Evolutionary conservation across 2,797 vertebrate genomes (phyloP), one percentile per base, ranked within the genome.

Genomic region (Danionella dracula): DNA sequence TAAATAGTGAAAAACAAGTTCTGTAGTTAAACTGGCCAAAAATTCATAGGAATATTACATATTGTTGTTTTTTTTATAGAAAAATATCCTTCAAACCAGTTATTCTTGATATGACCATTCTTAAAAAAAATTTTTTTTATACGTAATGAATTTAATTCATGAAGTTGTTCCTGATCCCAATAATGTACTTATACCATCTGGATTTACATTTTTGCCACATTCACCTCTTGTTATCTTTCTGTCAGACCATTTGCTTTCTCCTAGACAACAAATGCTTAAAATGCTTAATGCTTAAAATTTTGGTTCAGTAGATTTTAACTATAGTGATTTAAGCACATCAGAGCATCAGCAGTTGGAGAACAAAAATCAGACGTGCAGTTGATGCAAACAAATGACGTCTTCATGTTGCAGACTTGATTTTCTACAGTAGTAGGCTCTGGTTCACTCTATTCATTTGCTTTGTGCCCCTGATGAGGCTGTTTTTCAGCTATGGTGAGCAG

Each of bases 331-430:
- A 9, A n/a, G 31, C 29, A 21, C 49, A 45, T 71, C 40, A 10
- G 32, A 19, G 2, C 12, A 12, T 66, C 40, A 48, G 27, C 15
- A 7, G 46, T n/a, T n/a, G n/a, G n/a, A n/a, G n/a, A n/a, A n/a
- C n/a, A n/a, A n/a, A n/a, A n/a, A n/a, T n/a, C 56, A 15, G 41
- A 21, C 23, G n/a, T 17, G 10, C n/a, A 58, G 46, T 50, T 64
- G 40, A 71, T 60, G 56, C 56, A 58, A 54, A 54, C 55, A 55
- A 66, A 71, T 61, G 41, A 19, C 37, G 17, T 37, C 10, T 38
- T n/a, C n/a, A n/a, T n/a, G n/a, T 20, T 40, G 27, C 38, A 23
- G 34, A 23, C 38, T 54, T 29, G 50, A n/a, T 48, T 51, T 44
- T 20, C 35, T 46, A 3, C 37, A 57, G 41, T 45, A 68, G 38